Evolutionary conservation across 1,140 invertebrate genomes (phyloP).

Genomic region (Argopecten irradians): DNA sequence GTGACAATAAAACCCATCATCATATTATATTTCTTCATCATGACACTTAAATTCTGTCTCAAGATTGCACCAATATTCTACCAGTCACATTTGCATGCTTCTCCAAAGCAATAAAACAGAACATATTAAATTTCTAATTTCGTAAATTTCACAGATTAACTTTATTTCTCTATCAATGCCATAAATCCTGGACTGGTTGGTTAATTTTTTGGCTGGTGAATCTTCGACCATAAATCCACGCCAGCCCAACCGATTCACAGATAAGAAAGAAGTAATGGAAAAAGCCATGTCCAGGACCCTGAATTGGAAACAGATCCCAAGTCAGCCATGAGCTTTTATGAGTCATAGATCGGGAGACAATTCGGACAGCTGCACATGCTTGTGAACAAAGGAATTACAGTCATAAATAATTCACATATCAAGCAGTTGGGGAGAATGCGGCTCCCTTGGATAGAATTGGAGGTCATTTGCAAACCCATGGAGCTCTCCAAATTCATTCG

Average conservation of each 20-base stretch:
- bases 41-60: neutral
- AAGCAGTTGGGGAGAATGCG: neutral
- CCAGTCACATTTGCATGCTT: neutral
- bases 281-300: neutral
- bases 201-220: neutral
- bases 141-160: conserved; percentile 3
- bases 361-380: conserved; percentile 1
- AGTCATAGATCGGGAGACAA: conserved; percentile 15
- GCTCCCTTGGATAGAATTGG: neutral
- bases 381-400: neutral
- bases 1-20: neutral
- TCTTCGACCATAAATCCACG: neutral
- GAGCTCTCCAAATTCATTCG: neutral
- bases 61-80: neutral
- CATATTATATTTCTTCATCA: neutral
- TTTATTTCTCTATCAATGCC: neutral
- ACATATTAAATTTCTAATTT: neutral
- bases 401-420: conserved; percentile 15
- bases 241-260: neutral
- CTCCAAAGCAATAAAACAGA: neutral
- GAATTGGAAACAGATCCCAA: too few relatives aligned
- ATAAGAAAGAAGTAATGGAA: neutral
- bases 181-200: neutral
- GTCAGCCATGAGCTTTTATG: neutral
- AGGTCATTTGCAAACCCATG: neutral